Evolutionary conservation across 2,113 vertebrate species (phyloP).

Genomic region (Apeltes quadracus): DNA sequence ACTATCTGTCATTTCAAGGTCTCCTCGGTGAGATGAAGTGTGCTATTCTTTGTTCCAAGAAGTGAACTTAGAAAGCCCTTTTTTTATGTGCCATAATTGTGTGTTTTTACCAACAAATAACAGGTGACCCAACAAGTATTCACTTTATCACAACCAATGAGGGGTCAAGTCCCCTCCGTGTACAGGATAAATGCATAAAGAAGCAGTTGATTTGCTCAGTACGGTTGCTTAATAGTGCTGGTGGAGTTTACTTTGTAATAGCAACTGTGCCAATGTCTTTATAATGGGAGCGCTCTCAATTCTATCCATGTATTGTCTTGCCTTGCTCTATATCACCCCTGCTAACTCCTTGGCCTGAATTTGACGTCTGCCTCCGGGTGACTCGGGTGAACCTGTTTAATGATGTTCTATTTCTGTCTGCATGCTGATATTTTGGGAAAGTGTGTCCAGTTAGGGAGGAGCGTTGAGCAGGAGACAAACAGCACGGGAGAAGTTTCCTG

Average conservation of each 20-base stretch:
- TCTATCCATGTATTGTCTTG: conserved; percentile 77
- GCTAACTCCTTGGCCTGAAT: conserved; percentile 75
- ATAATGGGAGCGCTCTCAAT: conserved; percentile 67
- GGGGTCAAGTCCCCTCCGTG: conserved; percentile 51
- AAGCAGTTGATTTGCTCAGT: conserved; percentile 65
- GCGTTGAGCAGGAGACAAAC: conserved; percentile 61
- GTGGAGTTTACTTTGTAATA: conserved; percentile 75
- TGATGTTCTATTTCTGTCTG: conserved; percentile 75
- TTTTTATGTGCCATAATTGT: conserved; percentile 69
- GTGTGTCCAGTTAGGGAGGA: conserved; percentile 57
- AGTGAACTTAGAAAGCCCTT: conserved; percentile 42
- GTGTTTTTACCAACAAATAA: conserved; percentile 46
- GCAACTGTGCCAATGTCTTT: conserved; percentile 76
- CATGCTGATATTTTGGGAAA: conserved; percentile 73
- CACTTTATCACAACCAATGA: conserved; percentile 42
- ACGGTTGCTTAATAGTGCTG: conserved; percentile 72
- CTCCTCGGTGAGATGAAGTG: conserved; percentile 39
- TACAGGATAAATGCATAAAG: conserved; percentile 70
- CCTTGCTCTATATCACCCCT: conserved; percentile 72
- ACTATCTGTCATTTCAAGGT: conserved; percentile 52
- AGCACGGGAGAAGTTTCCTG: conserved; percentile 38
- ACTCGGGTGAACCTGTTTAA: conserved; percentile 72
- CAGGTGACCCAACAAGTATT: conserved; percentile 35
- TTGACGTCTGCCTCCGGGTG: conserved; percentile 73
- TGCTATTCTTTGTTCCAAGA: conserved; percentile 51